Conservation (phyloP, 2,113 vertebrate genomes). For the Dissostichus mawsoni region DNA sequence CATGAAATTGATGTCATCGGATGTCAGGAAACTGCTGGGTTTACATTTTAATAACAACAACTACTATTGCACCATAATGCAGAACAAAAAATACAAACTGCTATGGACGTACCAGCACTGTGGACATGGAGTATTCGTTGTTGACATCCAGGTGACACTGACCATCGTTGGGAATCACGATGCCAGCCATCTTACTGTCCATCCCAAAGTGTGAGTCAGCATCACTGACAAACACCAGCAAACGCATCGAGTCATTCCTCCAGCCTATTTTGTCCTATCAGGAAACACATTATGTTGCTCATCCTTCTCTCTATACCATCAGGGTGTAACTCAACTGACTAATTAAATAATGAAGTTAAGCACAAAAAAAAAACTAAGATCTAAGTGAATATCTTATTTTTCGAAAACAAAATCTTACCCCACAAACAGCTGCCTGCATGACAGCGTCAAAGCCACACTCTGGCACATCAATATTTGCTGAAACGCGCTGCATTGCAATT, state of each 20-base stretch:
- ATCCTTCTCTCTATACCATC: neutral
- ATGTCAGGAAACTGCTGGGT: neutral
- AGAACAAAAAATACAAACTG: neutral
- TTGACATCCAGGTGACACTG: conserved; percentile 94
- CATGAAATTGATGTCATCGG: neutral
- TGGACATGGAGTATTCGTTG: conserved; percentile 95
- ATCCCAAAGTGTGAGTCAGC: conserved; percentile 98
- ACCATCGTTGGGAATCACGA: conserved; percentile 96
- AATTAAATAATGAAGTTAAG: neutral
- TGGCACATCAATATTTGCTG: conserved; percentile 91
- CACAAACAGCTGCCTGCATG: conserved; percentile 97
- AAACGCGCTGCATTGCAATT: conserved; percentile 89
- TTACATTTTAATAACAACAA: neutral
- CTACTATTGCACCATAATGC: neutral
- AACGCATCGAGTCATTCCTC: conserved; percentile 95
- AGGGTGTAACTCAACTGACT: neutral
- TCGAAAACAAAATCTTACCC: conserved; percentile 82
- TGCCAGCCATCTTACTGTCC: conserved; percentile 98
- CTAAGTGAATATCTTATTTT: neutral
- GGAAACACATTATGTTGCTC: conserved; percentile 45
- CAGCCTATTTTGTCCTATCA: conserved; percentile 95
- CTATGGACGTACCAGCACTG: conserved; percentile 83
- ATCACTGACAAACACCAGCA: conserved; percentile 97
- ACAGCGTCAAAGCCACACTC: conserved; percentile 97
- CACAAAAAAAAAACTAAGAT: neutral